Percentiles rank a stretch among this genome's conserved stretches.
These are phyloP conservation scores for Pristionchus maxplancki DNA, from an alignment of 2,888 invertebrate species.

Conservation along the genomic window DNA sequence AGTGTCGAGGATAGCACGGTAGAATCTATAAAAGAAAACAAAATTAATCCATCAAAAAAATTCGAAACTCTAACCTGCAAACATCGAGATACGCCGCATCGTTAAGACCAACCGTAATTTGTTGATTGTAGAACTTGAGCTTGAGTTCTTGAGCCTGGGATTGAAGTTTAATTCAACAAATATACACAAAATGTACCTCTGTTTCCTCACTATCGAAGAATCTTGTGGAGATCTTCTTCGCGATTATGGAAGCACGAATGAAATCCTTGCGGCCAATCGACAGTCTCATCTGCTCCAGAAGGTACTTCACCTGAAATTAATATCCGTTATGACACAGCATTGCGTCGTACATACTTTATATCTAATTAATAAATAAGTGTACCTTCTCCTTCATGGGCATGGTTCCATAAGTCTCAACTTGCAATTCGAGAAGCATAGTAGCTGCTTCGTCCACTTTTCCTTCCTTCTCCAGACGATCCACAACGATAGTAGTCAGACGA, in stretches of 20 bases:
- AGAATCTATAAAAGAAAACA: constrained; percentile 32
- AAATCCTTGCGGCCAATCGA: constrained; percentile 96
- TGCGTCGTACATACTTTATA: not conserved
- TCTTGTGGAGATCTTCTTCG: constrained; percentile 96
- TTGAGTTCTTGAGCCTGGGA: constrained; percentile 82
- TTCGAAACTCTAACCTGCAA: constrained; percentile 82
- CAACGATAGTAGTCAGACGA: constrained; percentile 87
- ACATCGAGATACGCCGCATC: constrained; percentile 93
- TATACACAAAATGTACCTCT: not conserved
- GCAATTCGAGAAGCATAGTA: constrained; percentile 94
- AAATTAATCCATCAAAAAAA: not conserved
- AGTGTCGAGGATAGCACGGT: constrained; percentile 88
- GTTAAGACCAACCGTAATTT: constrained; percentile 96
- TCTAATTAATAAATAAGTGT: not conserved
- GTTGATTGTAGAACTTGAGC: constrained; percentile 86
- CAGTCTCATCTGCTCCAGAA: constrained; percentile 97
- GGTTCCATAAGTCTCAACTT: constrained; percentile 97
- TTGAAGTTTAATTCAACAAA: not conserved
- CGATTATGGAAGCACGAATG: constrained; percentile 97
- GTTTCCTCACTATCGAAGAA: constrained; percentile 84
- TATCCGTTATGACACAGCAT: not conserved
- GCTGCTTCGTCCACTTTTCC: constrained; percentile 87
- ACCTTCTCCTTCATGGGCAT: constrained; percentile 96
- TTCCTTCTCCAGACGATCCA: constrained; percentile 81
- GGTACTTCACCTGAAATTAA: constrained; percentile 85